phyloP scores from a whole-genome alignment of 2,797 vertebrate species.

The Macrochelys suwanniensis region DNA sequence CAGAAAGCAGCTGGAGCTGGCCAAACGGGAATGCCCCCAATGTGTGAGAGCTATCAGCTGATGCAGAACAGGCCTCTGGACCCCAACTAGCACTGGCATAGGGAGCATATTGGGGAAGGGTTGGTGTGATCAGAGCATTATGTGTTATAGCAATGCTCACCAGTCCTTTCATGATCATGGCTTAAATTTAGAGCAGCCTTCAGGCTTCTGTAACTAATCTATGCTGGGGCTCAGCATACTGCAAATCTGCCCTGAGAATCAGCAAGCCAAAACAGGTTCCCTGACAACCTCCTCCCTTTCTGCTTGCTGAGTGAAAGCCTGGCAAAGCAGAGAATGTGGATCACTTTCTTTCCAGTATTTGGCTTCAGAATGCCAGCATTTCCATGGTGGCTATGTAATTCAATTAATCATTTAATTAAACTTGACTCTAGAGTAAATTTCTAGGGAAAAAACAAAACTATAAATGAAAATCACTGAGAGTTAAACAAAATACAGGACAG shows the following conservation, averaged over 20 bases:
- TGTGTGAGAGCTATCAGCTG: not conserved
- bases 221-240: not conserved
- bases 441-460: not conserved
- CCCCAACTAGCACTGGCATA: not conserved
- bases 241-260: not conserved
- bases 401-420: not conserved
- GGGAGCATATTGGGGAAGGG: not conserved
- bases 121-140: not conserved
- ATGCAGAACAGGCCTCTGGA: not conserved
- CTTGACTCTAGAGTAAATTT: not conserved
- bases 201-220: not conserved
- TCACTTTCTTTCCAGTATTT: accelerated
- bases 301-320: not conserved
- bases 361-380: not conserved
- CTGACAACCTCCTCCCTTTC: not conserved
- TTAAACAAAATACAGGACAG: not conserved
- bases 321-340: accelerated
- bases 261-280: not conserved
- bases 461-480: not conserved
- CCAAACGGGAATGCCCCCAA: not conserved
- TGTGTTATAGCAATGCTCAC: not conserved
- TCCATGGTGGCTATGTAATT: not conserved
- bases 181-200: not conserved
- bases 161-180: accelerated
- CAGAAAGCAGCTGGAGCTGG: not conserved